Conservation (phyloP, 2,888 invertebrate genomes). For the Oxycera nigricornis region DNA sequence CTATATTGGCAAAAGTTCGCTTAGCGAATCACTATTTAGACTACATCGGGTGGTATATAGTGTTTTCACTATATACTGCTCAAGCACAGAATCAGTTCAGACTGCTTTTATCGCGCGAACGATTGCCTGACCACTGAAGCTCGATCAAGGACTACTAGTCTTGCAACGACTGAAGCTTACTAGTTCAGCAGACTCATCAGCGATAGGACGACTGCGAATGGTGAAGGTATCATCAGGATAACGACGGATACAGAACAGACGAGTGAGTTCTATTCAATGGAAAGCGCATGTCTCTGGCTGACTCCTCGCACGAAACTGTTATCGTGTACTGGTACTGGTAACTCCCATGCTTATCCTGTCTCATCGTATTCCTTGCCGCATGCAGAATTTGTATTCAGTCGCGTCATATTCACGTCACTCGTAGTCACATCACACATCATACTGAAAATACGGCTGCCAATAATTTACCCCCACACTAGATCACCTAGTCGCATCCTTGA, state of each 20-base stretch:
- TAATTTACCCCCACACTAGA: background rate
- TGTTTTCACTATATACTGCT: too few relatives aligned
- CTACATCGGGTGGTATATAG: background rate
- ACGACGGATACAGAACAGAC: constrained; percentile 21
- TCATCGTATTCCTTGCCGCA: background rate
- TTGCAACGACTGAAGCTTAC: background rate
- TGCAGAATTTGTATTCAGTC: background rate
- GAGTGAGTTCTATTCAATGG: constrained; percentile 15
- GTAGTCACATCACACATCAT: constrained; percentile 17
- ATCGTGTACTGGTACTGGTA: background rate
- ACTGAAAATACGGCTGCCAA: constrained; percentile 2
- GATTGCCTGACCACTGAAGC: background rate
- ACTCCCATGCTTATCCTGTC: background rate
- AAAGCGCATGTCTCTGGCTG: constrained; percentile 19
- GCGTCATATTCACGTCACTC: constrained; percentile 1
- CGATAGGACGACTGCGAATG: constrained; percentile 19
- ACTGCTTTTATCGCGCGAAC: background rate
- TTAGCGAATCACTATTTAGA: background rate
- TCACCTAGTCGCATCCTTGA: background rate
- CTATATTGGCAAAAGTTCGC: background rate
- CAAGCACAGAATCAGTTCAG: background rate
- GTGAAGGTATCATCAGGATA: constrained; percentile 26
- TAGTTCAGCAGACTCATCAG: constrained; percentile 6
- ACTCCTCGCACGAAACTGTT: background rate
- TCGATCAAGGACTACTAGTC: background rate